Conservation (phyloP, 64 coral and sea anemone species). For the Exaiptasia diaphana region DNA sequence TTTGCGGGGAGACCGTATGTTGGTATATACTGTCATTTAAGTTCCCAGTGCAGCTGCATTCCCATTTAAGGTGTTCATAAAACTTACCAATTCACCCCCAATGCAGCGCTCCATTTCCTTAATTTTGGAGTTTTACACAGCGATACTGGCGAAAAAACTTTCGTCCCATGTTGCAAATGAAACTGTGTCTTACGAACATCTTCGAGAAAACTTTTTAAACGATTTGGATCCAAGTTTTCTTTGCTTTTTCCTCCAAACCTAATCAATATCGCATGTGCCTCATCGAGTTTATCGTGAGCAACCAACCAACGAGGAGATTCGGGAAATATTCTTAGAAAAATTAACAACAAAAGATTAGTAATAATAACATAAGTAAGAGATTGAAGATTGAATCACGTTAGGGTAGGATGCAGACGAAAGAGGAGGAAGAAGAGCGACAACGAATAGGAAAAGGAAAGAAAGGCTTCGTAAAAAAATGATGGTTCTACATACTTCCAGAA, state of each 20-base stretch:
- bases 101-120: not conserved
- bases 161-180: not conserved
- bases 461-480: not conserved
- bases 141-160: not conserved
- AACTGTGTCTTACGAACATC: not conserved
- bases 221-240: not conserved
- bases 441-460: not conserved
- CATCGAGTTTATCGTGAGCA: not conserved
- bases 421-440: not conserved
- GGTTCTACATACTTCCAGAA: not conserved
- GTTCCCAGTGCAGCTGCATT: not conserved
- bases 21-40: not conserved
- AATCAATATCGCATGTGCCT: not conserved
- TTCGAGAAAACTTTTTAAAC: not conserved
- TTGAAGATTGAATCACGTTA: not conserved
- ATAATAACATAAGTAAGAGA: no score
- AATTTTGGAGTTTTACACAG: slow-evolving; percentile 3
- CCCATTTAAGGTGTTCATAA: not conserved
- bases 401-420: not conserved
- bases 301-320: slow-evolving; percentile 36
- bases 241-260: not conserved
- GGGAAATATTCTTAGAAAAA: not conserved
- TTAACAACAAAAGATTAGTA: not conserved
- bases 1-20: not conserved
- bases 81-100: slow-evolving; percentile 8